Evolutionary conservation across 1,140 invertebrate species (phyloP).

Genomic region (Diuraphis noxia): DNA sequence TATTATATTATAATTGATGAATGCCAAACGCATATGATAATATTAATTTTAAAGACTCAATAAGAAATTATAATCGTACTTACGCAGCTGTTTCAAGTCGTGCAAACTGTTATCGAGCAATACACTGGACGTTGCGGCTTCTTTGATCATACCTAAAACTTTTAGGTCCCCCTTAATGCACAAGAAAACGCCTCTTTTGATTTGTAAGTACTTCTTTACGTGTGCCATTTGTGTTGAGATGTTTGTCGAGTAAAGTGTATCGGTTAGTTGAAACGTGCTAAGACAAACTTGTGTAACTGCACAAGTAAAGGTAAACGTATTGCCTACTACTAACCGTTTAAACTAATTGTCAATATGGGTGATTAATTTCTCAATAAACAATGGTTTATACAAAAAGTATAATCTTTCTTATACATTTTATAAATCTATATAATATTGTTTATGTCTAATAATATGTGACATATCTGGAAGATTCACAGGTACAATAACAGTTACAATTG

Average conservation of each 20-base stretch:
- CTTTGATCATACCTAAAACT: background rate
- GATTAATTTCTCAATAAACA: background rate
- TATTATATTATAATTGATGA: background rate
- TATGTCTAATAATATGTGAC: too few species aligned
- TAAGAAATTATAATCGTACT: background rate
- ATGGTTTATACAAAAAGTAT: background rate
- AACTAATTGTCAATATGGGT: background rate
- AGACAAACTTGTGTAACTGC: background rate
- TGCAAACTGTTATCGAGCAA: background rate
- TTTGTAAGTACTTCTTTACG: background rate
- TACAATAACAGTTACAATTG: too few species aligned
- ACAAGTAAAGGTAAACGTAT: background rate
- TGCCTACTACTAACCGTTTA: background rate
- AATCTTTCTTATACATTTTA: background rate
- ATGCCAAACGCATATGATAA: background rate
- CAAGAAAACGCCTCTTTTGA: background rate
- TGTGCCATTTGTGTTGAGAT: background rate
- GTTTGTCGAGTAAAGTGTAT: background rate
- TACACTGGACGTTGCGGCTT: conserved; percentile 2
- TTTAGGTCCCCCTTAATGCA: background rate
- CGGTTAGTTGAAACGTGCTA: background rate
- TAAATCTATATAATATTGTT: too few species aligned
- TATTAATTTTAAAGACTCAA: background rate
- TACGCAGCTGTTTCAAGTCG: background rate
- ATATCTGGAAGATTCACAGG: too few species aligned